Conservation (phyloP, 2,888 invertebrate species). For the Balanococcus diminutus region DNA sequence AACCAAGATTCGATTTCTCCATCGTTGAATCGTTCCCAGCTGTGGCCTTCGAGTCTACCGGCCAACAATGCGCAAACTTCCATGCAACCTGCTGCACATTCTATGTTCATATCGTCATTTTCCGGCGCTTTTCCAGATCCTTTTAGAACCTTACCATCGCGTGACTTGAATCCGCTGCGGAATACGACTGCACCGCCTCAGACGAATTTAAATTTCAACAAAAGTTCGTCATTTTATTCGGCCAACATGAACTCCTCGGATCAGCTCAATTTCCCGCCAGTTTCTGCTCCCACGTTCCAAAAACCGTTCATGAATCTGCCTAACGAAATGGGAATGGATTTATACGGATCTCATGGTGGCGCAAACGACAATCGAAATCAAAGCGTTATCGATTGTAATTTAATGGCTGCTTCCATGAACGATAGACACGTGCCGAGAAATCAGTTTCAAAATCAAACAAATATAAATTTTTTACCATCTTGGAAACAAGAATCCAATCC, state of each 20-base stretch:
- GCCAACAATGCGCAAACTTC: background rate
- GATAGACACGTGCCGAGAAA: slow-evolving; percentile 26
- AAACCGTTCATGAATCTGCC: slow-evolving; percentile 29
- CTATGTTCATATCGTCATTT: slow-evolving; percentile 51
- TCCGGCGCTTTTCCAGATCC: slow-evolving; percentile 33
- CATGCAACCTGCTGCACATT: slow-evolving; percentile 34
- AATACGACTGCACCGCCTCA: slow-evolving; percentile 29
- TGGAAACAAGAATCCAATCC: slow-evolving; percentile 49
- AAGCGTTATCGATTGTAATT: slow-evolving; percentile 31
- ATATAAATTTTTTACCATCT: slow-evolving; percentile 42
- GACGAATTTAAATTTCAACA: slow-evolving; percentile 52
- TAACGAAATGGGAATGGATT: slow-evolving; percentile 7
- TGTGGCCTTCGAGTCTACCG: slow-evolving; percentile 10
- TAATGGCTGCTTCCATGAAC: background rate
- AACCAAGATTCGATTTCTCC: slow-evolving; percentile 55
- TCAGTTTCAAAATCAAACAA: slow-evolving; percentile 20
- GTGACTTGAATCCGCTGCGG: slow-evolving; percentile 11
- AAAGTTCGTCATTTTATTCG: slow-evolving; percentile 49
- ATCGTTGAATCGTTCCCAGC: slow-evolving; percentile 25
- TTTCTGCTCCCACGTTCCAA: background rate
- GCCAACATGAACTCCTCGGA: background rate
- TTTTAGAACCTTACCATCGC: slow-evolving; percentile 47
- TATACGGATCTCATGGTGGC: background rate
- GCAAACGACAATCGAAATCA: slow-evolving; percentile 15
- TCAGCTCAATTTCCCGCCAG: background rate